Evolutionary conservation across 1,140 invertebrate genomes (phyloP).

Genomic region (Gonioctena quinquepunctata): DNA sequence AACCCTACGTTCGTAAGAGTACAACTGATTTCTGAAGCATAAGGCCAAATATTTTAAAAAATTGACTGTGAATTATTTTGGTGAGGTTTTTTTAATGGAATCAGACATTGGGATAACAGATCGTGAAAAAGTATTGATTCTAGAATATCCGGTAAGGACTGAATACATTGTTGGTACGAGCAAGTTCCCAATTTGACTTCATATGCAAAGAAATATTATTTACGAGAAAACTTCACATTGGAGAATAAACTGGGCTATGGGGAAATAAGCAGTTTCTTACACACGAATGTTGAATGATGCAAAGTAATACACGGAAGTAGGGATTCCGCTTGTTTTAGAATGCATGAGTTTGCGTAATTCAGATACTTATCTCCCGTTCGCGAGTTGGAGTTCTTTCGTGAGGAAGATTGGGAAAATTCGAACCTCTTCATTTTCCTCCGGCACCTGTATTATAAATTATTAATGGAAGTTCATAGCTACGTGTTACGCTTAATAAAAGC

Average conservation of each 20-base stretch:
- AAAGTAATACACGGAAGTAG: constrained; percentile 45
- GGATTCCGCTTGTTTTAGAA: constrained; percentile 49
- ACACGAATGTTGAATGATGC: constrained; percentile 49
- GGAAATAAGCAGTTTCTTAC: constrained; percentile 43
- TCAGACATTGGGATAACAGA: no score
- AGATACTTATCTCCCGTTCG: constrained; percentile 34
- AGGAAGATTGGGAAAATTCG: constrained; percentile 3
- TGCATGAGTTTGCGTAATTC: constrained; percentile 49
- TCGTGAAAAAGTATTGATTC: no score
- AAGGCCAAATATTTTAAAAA: no score
- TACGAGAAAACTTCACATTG: constrained; percentile 42
- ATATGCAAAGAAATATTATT: no score
- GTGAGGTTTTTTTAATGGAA: no score
- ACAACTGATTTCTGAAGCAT: no score
- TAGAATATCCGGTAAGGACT: no score
- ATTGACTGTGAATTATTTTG: no score
- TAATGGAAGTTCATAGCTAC: neutral
- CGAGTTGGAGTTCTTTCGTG: neutral
- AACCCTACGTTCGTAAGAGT: no score
- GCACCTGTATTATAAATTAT: neutral
- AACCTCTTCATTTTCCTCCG: neutral
- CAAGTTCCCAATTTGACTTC: no score
- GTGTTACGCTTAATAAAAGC: neutral
- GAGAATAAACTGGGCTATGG: constrained; percentile 50
- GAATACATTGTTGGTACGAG: no score